phyloP scores from a whole-genome alignment of 2,888 invertebrate genomes.

The Coenonympha arcania region DNA sequence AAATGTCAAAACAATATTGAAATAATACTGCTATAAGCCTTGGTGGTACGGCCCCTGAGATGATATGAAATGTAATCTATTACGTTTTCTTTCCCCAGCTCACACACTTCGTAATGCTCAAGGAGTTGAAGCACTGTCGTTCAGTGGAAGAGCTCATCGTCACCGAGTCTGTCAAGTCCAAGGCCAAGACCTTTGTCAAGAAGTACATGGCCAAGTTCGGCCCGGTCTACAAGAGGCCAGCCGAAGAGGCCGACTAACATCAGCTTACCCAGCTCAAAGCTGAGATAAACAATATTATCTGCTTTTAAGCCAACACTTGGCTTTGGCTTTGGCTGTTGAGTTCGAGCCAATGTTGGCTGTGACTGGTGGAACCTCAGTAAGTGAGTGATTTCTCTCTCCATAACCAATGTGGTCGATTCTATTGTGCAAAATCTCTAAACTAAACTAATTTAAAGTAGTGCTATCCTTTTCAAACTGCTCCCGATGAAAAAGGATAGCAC shows the following conservation, averaged over 20 bases:
- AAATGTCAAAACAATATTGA: no score
- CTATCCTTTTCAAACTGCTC: no score
- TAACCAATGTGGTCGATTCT: no score
- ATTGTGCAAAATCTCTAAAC: no score
- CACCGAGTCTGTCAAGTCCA: conserved; percentile 93
- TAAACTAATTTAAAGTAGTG: no score
- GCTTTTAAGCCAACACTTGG: conserved; percentile 8
- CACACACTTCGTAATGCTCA: conserved; percentile 95
- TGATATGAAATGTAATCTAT: no score
- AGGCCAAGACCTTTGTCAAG: conserved; percentile 94
- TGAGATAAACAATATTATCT: conserved; percentile 17
- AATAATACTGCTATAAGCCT: no score
- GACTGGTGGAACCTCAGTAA: no score
- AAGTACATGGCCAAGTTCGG: conserved; percentile 98
- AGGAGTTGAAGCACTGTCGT: conserved; percentile 93
- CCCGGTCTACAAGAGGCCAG: conserved; percentile 80
- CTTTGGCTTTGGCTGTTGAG: background rate
- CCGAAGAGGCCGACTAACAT: conserved; percentile 76
- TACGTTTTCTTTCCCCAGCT: conserved; percentile 75
- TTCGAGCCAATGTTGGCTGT: background rate
- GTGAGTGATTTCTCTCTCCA: no score
- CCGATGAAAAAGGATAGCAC: no score
- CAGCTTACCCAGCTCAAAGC: conserved; percentile 24
- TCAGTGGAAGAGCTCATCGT: conserved; percentile 88
- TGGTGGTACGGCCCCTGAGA: no score